Percentiles rank a stretch among this genome's conserved stretches.
Conservation (phyloP, 2,797 vertebrate species). For the Schizopygopsis malacanthus region DNA sequence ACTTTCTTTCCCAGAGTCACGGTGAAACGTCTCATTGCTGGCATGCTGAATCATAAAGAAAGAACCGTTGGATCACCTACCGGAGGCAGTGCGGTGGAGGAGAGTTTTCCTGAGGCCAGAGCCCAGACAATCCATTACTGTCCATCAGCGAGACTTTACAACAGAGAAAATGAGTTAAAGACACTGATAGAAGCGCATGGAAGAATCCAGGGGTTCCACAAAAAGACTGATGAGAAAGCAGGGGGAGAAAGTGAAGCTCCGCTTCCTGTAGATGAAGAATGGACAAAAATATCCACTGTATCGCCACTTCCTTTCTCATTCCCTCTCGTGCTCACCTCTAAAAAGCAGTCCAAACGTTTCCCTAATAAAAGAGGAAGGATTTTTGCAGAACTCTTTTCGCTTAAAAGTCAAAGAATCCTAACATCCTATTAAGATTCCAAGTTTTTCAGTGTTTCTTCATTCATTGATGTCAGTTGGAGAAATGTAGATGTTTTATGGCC, state of each 20-base stretch:
- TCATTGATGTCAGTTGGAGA: neutral
- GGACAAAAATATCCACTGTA: constrained; percentile 62
- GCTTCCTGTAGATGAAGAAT: constrained; percentile 57
- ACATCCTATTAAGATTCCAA: neutral
- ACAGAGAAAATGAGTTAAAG: neutral
- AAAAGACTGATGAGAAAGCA: neutral
- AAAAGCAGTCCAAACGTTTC: neutral
- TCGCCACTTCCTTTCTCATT: constrained; percentile 56
- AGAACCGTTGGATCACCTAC: constrained; percentile 66
- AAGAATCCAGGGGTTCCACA: constrained; percentile 1
- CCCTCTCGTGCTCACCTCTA: constrained; percentile 31
- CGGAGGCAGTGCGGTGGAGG: constrained; percentile 58
- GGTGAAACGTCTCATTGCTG: constrained; percentile 28
- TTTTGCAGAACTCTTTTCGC: neutral
- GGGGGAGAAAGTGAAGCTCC: constrained; percentile 45
- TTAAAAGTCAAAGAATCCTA: neutral
- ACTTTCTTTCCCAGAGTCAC: constrained; percentile 25
- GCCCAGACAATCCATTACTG: constrained; percentile 67
- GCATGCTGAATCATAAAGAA: constrained; percentile 20
- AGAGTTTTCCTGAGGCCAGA: constrained; percentile 57
- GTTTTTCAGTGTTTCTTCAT: neutral
- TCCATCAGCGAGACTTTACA: constrained; percentile 11
- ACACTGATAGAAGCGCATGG: neutral
- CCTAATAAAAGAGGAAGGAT: neutral
- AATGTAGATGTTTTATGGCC: neutral